phyloP scores from a whole-genome alignment of 2,797 vertebrate genomes.

The Petrocephalus schoutedeni region DNA sequence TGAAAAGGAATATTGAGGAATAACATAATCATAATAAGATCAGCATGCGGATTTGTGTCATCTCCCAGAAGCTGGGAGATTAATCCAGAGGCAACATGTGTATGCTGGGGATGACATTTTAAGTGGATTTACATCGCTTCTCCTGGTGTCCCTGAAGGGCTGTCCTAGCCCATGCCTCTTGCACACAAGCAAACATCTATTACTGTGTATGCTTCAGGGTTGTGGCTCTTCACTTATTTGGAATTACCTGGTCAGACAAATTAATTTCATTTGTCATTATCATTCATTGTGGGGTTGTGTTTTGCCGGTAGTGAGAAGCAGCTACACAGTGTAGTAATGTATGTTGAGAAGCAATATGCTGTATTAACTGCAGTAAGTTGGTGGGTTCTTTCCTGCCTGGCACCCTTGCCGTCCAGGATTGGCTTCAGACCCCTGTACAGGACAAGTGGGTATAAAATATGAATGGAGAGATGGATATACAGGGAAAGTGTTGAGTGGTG shows the following conservation, averaged over 20 bases:
- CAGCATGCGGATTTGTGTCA: conserved; percentile 66
- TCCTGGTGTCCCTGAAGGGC: conserved; percentile 36
- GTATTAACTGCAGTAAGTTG: not conserved
- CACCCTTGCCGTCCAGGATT: not conserved
- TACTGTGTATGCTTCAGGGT: conserved; percentile 1
- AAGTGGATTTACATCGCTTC: conserved; percentile 31
- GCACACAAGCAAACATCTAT: conserved; percentile 16
- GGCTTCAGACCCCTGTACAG: not conserved
- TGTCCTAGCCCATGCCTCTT: conserved; percentile 11
- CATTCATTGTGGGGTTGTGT: not conserved
- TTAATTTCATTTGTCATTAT: conserved; percentile 35
- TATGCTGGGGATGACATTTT: conserved; percentile 27
- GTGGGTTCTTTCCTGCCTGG: not conserved
- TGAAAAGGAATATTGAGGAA: not conserved
- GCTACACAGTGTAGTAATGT: not conserved
- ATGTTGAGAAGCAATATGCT: not conserved
- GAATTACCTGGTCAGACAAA: conserved; percentile 23
- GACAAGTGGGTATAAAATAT: not conserved
- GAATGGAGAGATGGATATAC: not conserved
- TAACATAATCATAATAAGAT: conserved; percentile 48
- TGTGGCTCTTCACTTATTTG: conserved; percentile 30
- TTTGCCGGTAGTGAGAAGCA: conserved; percentile 16
- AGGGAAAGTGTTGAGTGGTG: not conserved
- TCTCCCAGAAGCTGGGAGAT: conserved; percentile 59
- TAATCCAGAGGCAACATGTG: conserved; percentile 48